Evolutionary conservation across 1,140 invertebrate species (phyloP), one percentile per base, ranked within the genome.

Genomic region (Palaemon carinicauda): DNA sequence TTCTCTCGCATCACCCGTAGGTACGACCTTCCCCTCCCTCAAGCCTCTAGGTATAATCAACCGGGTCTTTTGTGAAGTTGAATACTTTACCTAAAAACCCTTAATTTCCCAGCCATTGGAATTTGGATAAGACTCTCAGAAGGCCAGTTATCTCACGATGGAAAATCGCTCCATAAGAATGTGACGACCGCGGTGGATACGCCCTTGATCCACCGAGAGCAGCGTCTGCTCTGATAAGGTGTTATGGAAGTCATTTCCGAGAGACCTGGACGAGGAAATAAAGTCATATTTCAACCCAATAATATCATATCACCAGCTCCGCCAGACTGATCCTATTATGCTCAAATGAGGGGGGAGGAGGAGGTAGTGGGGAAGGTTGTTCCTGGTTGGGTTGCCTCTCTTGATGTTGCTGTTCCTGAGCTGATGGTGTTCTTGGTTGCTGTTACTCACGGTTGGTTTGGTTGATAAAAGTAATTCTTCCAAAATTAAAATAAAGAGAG

Each of bases 211-310:
- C 83, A 60, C 24, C 50, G 77, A 51, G 50, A 41, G 56, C 56
- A 86, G 80, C 83, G 77, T 80, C 77, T 60, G 77, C 21, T 74
- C 83, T 86, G 83, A 86, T 86, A 86, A 86, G 83, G 83, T 86
- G 83, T 86, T 86, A 86, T 86, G 83, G 83, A 86, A 86, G 77
- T 86, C 83, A 86, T 86, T 86, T 86, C 83, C 83, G 83, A 86
- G 83, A 86, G 83, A 86, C 83, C 83, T 80, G 83, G 54, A 79
- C 83, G 77, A 86, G 83, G 83, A 86, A 86, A 86, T 86, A 86
- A 86, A 86, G 83, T 86, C 83, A 86, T 86, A 86, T 86, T 86
- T 86, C 83, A 86, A 86, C 60, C 83, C 83, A 86, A 86, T 86
- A 86, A 86, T 79, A 86, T 86, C 83, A 86, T 86, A 86, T 86